These are phyloP conservation scores for Chloropsis hardwickii DNA, from an alignment of 2,113 vertebrate genomes.

Conservation along the genomic window DNA sequence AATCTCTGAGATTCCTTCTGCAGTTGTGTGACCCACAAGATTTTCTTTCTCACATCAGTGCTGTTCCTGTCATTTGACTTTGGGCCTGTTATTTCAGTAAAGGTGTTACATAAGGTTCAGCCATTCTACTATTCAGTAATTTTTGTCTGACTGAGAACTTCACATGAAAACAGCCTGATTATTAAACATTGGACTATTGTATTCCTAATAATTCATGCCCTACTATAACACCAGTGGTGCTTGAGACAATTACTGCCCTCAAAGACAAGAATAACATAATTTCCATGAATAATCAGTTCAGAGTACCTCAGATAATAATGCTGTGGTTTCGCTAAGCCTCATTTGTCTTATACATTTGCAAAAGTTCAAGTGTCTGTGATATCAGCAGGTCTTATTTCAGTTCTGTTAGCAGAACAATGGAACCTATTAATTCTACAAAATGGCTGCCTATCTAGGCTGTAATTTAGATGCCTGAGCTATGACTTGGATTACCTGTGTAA, in stretches of 20 bases:
- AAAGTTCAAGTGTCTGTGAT: neutral
- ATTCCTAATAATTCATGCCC: neutral
- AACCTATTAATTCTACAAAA: neutral
- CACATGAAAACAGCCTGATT: neutral
- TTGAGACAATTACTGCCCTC: neutral
- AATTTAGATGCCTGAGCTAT: neutral
- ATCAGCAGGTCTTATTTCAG: neutral
- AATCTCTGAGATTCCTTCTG: neutral
- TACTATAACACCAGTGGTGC: neutral
- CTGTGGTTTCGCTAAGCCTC: neutral
- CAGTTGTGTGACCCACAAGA: neutral
- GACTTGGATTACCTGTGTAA: neutral
- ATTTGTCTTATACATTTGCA: neutral
- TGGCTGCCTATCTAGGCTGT: neutral
- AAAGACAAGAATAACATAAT: neutral
- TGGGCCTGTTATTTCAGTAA: neutral
- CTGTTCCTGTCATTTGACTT: neutral
- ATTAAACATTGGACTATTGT: neutral
- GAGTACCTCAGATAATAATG: neutral
- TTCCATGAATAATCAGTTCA: neutral
- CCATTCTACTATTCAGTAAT: neutral
- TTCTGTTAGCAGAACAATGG: neutral
- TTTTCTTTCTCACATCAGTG: neutral
- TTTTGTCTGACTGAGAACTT: neutral
- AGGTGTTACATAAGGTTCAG: neutral